A percentile compares a stretch with the other conserved stretches of the same genome.
phyloP scores from a whole-genome alignment of 2,888 invertebrate species.

The Thera britannica region DNA sequence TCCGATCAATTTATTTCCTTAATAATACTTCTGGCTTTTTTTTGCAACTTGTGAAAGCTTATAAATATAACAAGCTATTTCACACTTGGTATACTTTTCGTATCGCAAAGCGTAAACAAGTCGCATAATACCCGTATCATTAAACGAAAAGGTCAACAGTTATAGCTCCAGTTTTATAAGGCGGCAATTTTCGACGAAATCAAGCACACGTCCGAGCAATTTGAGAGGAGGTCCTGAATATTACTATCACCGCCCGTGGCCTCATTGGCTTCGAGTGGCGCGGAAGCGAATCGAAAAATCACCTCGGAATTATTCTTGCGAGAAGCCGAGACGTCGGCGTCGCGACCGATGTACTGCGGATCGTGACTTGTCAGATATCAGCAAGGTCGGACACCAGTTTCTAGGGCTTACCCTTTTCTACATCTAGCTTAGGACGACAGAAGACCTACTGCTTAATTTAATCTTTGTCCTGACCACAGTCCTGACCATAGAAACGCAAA shows the following conservation, averaged over 20 bases:
- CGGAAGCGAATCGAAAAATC: slow-evolving; percentile 60
- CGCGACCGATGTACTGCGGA: slow-evolving; percentile 39
- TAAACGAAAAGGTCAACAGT: slow-evolving; percentile 64
- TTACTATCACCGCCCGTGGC: slow-evolving; percentile 59
- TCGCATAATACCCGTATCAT: slow-evolving; percentile 49
- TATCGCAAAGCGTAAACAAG: slow-evolving; percentile 40
- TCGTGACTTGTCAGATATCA: slow-evolving; percentile 33
- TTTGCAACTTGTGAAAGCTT: too few species aligned
- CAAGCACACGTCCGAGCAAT: slow-evolving; percentile 68
- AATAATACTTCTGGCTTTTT: slow-evolving; percentile 1
- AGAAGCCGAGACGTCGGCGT: slow-evolving; percentile 40
- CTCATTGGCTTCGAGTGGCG: slow-evolving; percentile 58
- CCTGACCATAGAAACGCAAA: too few species aligned
- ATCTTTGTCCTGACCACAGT: too few species aligned
- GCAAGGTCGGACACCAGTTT: not conserved
- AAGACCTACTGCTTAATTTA: too few species aligned
- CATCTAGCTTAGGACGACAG: not conserved
- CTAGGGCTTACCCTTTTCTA: not conserved
- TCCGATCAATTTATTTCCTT: not conserved
- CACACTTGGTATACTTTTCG: slow-evolving; percentile 40
- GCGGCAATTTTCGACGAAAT: slow-evolving; percentile 60
- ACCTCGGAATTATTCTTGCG: slow-evolving; percentile 56
- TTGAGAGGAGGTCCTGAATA: slow-evolving; percentile 66
- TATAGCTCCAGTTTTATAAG: slow-evolving; percentile 60
- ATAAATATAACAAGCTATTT: slow-evolving; percentile 29